phyloP scores from a whole-genome alignment of 2,888 invertebrate species.

The Sphaerophoria rueppellii region DNA sequence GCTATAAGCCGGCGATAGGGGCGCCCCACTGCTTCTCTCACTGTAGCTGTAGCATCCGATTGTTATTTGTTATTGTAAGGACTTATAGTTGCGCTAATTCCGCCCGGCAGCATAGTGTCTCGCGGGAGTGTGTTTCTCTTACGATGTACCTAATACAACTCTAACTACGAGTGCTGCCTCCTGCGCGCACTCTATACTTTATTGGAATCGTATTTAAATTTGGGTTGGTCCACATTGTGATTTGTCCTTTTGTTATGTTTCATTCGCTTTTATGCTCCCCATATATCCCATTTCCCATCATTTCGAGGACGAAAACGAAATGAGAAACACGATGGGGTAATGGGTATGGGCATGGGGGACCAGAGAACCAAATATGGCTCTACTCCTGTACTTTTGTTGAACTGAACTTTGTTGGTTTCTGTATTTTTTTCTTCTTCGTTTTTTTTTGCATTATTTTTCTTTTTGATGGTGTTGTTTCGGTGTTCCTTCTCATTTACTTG shows the following conservation, averaged over 20 bases:
- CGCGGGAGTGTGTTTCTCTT: constrained; percentile 73
- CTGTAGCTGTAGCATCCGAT: constrained; percentile 5
- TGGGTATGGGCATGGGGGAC: not conserved
- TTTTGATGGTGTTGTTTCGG: constrained; percentile 22
- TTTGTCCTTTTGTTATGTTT: constrained; percentile 72
- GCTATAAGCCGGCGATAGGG: not conserved
- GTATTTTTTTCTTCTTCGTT: constrained; percentile 33
- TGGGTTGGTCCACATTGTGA: constrained; percentile 73
- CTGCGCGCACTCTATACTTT: constrained; percentile 67
- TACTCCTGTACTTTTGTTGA: constrained; percentile 23
- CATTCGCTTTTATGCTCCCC: constrained; percentile 58
- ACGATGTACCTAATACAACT: constrained; percentile 69
- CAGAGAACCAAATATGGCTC: not conserved
- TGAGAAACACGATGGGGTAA: not conserved
- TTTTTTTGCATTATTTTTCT: constrained; percentile 16
- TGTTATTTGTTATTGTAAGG: constrained; percentile 34
- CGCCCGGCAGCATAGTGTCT: constrained; percentile 58
- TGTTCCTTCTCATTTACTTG: constrained; percentile 60
- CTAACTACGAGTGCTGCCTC: constrained; percentile 50
- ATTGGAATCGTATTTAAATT: constrained; percentile 72
- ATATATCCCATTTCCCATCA: constrained; percentile 49
- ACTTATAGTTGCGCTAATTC: constrained; percentile 67
- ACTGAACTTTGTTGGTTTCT: constrained; percentile 56
- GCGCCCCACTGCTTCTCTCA: not conserved
- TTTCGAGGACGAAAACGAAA: not conserved